These are phyloP conservation scores for Stichopus horrens DNA, from an alignment of 53 echinoderm and acorn worm species.

Conservation along the genomic window DNA sequence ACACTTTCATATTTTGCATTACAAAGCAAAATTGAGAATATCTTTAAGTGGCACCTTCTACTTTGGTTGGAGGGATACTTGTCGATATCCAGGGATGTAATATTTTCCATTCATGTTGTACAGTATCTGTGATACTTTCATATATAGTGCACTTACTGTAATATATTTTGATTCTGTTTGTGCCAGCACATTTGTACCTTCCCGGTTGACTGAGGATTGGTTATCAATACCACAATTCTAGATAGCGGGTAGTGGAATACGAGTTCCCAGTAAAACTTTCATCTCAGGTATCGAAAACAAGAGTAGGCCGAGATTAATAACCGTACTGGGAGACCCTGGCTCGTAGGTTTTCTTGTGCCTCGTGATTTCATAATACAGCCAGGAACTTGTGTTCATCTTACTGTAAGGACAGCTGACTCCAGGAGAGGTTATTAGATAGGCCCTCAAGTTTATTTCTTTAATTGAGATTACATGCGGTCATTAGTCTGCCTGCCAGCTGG, in stretches of 20 bases:
- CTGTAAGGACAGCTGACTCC: background rate
- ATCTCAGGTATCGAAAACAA: background rate
- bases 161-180: background rate
- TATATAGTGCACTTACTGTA: too few species aligned
- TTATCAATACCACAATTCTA: background rate
- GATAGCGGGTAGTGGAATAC: background rate
- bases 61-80: too few species aligned
- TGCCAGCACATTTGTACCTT: background rate
- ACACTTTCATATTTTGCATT: too few species aligned
- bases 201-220: background rate
- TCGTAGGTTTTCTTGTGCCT: background rate
- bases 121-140: too few species aligned
- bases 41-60: too few species aligned
- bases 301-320: background rate
- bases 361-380: background rate
- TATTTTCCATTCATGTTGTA: too few species aligned
- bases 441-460: background rate
- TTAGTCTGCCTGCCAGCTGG: background rate
- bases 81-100: too few species aligned
- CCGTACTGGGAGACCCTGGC: background rate
- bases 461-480: background rate
- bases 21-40: too few species aligned
- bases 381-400: background rate
- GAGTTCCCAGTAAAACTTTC: background rate
- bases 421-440: background rate